These are phyloP conservation scores for Shargacucullia verbasci DNA, from an alignment of 2,888 invertebrate species.

Conservation along the genomic window DNA sequence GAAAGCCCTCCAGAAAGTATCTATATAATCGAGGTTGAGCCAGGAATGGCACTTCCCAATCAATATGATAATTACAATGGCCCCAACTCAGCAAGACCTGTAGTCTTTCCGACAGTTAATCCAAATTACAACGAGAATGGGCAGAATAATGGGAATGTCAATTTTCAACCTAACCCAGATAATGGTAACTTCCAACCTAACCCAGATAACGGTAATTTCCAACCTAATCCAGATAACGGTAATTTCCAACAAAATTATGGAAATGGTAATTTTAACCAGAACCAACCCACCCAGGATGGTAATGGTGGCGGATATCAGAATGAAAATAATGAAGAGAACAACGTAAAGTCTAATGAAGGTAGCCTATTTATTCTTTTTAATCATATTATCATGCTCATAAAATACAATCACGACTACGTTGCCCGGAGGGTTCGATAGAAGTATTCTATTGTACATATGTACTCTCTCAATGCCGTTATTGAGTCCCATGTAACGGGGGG, in stretches of 20 bases:
- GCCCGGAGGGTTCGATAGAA: no score
- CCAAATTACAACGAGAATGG: conserved; percentile 21
- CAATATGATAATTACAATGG: conserved; percentile 27
- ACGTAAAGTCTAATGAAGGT: conserved; percentile 32
- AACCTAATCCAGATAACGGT: conserved; percentile 6
- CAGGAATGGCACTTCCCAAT: conserved; percentile 8
- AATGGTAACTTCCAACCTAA: conserved; percentile 18
- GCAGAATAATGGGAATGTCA: conserved; percentile 22
- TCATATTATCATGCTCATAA: neutral
- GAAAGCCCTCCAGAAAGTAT: conserved; percentile 13
- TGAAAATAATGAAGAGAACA: conserved; percentile 29
- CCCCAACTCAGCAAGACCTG: conserved; percentile 28
- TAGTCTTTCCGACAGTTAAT: conserved; percentile 21
- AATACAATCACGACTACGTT: no score
- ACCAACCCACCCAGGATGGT: conserved; percentile 8
- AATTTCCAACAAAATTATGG: conserved; percentile 5
- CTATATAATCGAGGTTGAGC: conserved; percentile 23
- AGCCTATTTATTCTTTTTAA: neutral
- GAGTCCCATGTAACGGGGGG: no score
- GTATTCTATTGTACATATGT: no score
- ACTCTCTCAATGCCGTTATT: no score
- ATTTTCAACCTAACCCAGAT: conserved; percentile 13
- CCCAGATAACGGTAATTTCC: neutral
- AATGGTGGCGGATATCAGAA: conserved; percentile 9
- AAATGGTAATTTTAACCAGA: conserved; percentile 13